These are phyloP conservation scores for Ophion slaviceki DNA, from an alignment of 2,888 invertebrate genomes.

Conservation along the genomic window DNA sequence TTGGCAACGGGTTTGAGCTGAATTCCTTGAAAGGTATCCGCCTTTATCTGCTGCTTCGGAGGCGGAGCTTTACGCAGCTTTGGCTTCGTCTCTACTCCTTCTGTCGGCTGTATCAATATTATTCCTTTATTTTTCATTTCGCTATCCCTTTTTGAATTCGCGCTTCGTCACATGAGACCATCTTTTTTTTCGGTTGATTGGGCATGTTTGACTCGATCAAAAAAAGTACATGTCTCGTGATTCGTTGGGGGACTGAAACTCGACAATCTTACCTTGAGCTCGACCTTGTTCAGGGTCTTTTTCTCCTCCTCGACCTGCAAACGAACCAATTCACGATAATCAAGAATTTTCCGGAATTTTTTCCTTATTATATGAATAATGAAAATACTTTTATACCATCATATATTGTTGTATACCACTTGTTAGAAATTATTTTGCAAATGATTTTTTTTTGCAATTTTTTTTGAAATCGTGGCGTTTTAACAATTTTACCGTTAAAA, in stretches of 20 bases:
- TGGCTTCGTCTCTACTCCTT: constrained; percentile 80
- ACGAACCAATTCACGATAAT: constrained; percentile 20
- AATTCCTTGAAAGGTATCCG: constrained; percentile 86
- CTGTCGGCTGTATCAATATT: constrained; percentile 77
- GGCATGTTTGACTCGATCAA: background rate
- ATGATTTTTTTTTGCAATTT: background rate
- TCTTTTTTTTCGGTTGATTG: background rate
- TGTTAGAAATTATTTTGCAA: background rate
- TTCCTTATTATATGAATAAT: background rate
- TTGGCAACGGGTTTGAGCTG: constrained; percentile 86
- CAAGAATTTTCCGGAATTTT: background rate
- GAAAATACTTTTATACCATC: too few species aligned
- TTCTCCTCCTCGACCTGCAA: constrained; percentile 78
- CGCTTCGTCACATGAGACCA: constrained; percentile 20
- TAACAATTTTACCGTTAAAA: too few species aligned
- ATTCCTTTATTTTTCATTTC: constrained; percentile 37
- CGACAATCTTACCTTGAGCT: constrained; percentile 83
- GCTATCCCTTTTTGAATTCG: constrained; percentile 41
- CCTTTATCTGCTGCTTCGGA: constrained; percentile 83
- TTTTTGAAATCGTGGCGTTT: too few species aligned
- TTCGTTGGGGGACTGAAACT: constrained; percentile 25
- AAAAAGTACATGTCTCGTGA: background rate
- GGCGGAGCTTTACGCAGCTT: constrained; percentile 83
- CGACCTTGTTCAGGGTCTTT: constrained; percentile 77
- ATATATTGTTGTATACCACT: too few species aligned